These are phyloP conservation scores for Myrmophylax atrothorax DNA, from an alignment of 2,113 vertebrate genomes.

Conservation along the genomic window DNA sequence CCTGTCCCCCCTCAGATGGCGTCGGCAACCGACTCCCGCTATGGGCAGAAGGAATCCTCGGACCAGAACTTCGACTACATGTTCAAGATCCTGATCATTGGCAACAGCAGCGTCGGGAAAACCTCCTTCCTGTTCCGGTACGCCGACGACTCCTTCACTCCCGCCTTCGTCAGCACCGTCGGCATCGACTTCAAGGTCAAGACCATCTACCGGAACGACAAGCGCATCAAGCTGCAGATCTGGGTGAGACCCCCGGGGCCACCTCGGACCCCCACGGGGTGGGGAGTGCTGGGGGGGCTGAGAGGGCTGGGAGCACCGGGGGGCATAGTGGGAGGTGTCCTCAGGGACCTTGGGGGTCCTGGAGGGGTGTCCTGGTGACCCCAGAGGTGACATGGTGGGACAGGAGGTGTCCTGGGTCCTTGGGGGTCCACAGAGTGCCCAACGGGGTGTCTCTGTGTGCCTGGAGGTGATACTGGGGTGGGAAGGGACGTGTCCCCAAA, in stretches of 20 bases:
- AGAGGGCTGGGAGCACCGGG: not conserved
- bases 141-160: conserved; percentile 87
- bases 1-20: conserved; percentile 83
- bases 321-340: not conserved
- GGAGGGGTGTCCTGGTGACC: not conserved
- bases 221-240: conserved; percentile 90
- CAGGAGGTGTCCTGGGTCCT: not conserved
- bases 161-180: conserved; percentile 88
- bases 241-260: conserved; percentile 75
- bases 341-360: not conserved
- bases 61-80: conserved; percentile 91
- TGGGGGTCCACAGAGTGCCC: too few relatives aligned
- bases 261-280: fast-evolving
- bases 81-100: conserved; percentile 92
- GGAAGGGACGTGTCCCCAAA: too few relatives aligned
- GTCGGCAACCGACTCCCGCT: conserved; percentile 89
- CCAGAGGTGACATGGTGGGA: not conserved
- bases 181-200: conserved; percentile 93
- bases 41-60: conserved; percentile 87
- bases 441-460: not conserved
- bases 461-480: not conserved
- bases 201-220: conserved; percentile 88
- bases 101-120: conserved; percentile 90
- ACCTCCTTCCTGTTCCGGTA: conserved; percentile 92
- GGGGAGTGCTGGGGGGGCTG: not conserved